These are phyloP conservation scores for Drosophila ficusphila DNA, from an alignment of 1,140 invertebrate genomes.

Conservation along the genomic window DNA sequence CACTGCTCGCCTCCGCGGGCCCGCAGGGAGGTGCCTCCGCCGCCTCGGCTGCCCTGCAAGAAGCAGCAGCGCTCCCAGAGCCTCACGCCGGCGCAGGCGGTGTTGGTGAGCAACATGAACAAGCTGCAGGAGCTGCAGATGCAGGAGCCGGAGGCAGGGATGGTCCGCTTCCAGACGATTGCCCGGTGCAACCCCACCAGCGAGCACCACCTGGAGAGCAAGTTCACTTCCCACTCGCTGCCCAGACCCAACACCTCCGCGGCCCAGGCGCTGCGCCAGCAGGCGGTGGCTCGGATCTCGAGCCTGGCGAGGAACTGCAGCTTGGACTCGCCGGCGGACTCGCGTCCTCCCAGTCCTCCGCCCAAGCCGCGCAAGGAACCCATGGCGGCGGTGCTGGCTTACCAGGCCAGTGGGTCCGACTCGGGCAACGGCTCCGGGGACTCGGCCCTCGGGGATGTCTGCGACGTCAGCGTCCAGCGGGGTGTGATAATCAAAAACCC, in stretches of 20 bases:
- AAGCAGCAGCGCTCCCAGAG: conserved; percentile 89
- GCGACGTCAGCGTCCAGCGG: conserved; percentile 77
- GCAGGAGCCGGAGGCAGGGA: conserved; percentile 35
- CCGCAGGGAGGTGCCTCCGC: conserved; percentile 85
- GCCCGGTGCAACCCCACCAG: conserved; percentile 70
- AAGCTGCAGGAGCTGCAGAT: conserved; percentile 60
- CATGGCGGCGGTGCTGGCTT: conserved; percentile 86
- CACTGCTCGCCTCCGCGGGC: conserved; percentile 85
- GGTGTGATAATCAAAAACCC: conserved; percentile 87
- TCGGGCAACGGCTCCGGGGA: conserved; percentile 95
- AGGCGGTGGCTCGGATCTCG: conserved; percentile 69
- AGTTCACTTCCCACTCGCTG: conserved; percentile 86
- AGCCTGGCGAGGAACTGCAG: conserved; percentile 85
- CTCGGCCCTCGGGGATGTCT: conserved; percentile 88
- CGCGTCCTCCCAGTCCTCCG: conserved; percentile 86
- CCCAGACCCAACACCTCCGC: conserved; percentile 83
- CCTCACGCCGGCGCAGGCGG: conserved; percentile 86
- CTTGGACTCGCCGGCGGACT: conserved; percentile 58
- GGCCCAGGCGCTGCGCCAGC: conserved; percentile 56
- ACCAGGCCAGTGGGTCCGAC: conserved; percentile 93
- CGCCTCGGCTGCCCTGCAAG: conserved; percentile 87
- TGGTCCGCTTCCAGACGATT: conserved; percentile 73
- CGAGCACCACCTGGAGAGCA: conserved; percentile 73
- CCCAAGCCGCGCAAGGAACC: conserved; percentile 88
- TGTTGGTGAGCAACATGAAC: conserved; percentile 73